Percentiles rank a stretch among this genome's conserved stretches.
Evolutionary conservation across 2,113 vertebrate species (phyloP).

Genomic region (Lipophrys pholis): DNA sequence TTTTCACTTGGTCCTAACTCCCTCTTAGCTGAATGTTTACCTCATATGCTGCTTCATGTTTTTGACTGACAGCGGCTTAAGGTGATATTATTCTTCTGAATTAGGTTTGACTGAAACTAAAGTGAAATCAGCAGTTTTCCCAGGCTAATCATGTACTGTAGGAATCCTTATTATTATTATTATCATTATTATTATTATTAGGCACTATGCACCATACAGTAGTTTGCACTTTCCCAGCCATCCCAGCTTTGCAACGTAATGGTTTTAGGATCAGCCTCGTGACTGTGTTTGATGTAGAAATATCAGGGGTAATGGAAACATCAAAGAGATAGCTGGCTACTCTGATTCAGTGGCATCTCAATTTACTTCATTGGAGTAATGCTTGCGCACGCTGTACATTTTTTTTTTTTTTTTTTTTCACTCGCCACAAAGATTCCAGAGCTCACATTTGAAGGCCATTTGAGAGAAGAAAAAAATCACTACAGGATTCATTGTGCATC

Average conservation of each 20-base stretch:
- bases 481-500: slow-evolving; percentile 43
- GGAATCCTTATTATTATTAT: slow-evolving; percentile 15
- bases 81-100: slow-evolving; percentile 38
- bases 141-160: slow-evolving; percentile 23
- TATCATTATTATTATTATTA: neutral
- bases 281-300: slow-evolving; percentile 79
- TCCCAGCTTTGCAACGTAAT: slow-evolving; percentile 72
- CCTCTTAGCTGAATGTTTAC: slow-evolving; percentile 36
- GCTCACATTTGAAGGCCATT: slow-evolving; percentile 43
- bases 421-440: slow-evolving; percentile 63
- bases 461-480: slow-evolving; percentile 26
- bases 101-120: slow-evolving; percentile 45
- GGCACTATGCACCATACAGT: slow-evolving; percentile 30
- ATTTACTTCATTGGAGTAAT: slow-evolving; percentile 76
- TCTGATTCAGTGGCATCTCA: slow-evolving; percentile 75
- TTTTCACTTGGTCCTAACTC: slow-evolving; percentile 22
- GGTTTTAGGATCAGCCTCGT: slow-evolving; percentile 68
- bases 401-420: slow-evolving; percentile 7
- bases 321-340: slow-evolving; percentile 75
- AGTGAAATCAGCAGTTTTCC: slow-evolving; percentile 29
- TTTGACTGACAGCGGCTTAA: slow-evolving; percentile 58
- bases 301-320: slow-evolving; percentile 79
- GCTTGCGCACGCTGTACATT: slow-evolving; percentile 46
- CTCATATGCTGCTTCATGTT: neutral
- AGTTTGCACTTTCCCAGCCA: slow-evolving; percentile 36